Conservation (phyloP, 2,797 vertebrate genomes). For the Fringilla coelebs region DNA sequence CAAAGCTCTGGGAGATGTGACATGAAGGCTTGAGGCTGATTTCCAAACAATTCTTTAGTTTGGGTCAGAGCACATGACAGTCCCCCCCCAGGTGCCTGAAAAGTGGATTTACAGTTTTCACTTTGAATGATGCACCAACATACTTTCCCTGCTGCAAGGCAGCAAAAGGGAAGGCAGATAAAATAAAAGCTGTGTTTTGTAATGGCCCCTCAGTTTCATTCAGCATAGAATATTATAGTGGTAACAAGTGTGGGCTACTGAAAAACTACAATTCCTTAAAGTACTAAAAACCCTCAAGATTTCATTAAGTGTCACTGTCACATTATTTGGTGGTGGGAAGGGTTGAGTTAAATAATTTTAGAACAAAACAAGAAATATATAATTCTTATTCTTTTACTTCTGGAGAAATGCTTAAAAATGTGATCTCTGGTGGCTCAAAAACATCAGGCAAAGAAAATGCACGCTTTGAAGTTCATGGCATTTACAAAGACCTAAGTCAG, state of each 20-base stretch:
- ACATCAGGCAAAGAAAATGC: not conserved
- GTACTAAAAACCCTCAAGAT: not conserved
- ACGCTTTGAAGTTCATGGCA: not conserved
- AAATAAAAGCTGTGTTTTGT: not conserved
- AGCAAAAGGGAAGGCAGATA: not conserved
- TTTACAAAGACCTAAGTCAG: slow-evolving; percentile 9
- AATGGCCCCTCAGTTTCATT: not conserved
- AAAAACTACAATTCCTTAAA: not conserved
- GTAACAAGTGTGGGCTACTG: not conserved
- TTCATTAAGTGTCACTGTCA: not conserved
- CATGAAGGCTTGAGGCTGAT: not conserved
- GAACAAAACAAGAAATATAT: not conserved
- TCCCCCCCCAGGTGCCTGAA: not conserved
- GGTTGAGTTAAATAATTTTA: not conserved
- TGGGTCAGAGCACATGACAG: not conserved
- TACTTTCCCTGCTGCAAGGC: not conserved
- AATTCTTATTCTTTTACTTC: not conserved
- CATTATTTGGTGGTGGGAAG: not conserved
- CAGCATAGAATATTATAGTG: not conserved
- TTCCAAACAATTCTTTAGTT: not conserved
- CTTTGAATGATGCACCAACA: not conserved
- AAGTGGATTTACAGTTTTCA: not conserved
- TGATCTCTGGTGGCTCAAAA: not conserved
- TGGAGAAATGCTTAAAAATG: not conserved
- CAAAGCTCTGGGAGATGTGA: not conserved